Evolutionary conservation across 2,888 invertebrate genomes (phyloP).

Genomic region (Limnephilus marmoratus): DNA sequence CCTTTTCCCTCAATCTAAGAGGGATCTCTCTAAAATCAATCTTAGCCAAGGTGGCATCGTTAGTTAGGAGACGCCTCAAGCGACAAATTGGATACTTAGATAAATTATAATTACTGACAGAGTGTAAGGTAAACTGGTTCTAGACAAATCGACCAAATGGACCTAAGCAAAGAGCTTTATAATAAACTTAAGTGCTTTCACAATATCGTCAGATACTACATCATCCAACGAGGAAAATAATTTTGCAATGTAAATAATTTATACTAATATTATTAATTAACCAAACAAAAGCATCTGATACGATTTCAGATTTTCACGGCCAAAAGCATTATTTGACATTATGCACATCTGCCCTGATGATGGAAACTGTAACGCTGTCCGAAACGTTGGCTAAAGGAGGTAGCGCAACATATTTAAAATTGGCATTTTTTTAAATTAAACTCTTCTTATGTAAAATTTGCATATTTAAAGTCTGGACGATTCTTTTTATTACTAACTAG

Average conservation of each 20-base stretch:
- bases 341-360: too few species aligned
- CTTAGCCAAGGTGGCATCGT: slow-evolving; percentile 31
- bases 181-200: background rate
- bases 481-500: too few species aligned
- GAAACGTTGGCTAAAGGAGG: too few species aligned
- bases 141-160: background rate
- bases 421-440: too few species aligned
- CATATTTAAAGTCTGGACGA: too few species aligned
- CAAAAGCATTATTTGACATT: too few species aligned
- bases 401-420: too few species aligned
- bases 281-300: background rate
- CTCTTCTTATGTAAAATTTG: too few species aligned
- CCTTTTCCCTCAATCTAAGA: background rate
- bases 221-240: background rate
- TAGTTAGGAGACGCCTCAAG: slow-evolving; percentile 34
- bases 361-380: too few species aligned
- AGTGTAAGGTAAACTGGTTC: slow-evolving; percentile 9
- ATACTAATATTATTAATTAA: background rate
- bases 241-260: background rate
- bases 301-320: too few species aligned
- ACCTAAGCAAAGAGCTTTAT: slow-evolving; percentile 10
- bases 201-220: background rate
- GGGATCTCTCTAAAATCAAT: background rate
- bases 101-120: slow-evolving; percentile 10
- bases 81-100: slow-evolving; percentile 37